Conservation (phyloP, 1,140 invertebrate species). For the Dendroctonus ponderosae region DNA sequence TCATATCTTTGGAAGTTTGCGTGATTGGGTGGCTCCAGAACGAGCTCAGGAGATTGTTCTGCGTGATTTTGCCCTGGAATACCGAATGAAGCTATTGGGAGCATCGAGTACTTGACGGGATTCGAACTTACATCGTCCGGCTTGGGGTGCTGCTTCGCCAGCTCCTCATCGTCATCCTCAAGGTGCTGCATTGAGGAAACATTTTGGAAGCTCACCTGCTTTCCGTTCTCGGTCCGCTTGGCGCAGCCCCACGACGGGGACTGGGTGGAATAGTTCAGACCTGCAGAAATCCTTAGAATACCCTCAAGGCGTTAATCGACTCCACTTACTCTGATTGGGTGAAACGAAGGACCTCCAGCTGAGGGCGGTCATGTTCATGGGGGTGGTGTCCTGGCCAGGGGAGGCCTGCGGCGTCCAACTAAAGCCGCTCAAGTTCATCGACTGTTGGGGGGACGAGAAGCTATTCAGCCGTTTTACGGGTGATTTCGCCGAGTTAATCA, state of each 20-base stretch:
- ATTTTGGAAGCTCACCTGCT: constrained; percentile 1
- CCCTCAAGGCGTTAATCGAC: neutral
- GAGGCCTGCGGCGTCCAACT: constrained; percentile 23
- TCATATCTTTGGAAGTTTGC: constrained; percentile 55
- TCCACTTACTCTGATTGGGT: constrained; percentile 43
- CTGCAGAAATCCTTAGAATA: neutral
- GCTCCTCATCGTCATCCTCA: constrained; percentile 49
- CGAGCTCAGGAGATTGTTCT: constrained; percentile 51
- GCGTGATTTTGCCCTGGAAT: too few relatives aligned
- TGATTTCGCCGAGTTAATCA: constrained; percentile 29
- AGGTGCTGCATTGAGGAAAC: constrained; percentile 12
- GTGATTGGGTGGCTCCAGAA: constrained; percentile 61
- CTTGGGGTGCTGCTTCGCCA: constrained; percentile 42
- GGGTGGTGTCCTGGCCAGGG: constrained; percentile 32
- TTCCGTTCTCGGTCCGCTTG: too few relatives aligned
- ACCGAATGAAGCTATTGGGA: neutral
- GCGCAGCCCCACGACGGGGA: too few relatives aligned
- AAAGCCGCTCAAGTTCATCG: constrained; percentile 17
- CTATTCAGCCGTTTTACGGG: constrained; percentile 1
- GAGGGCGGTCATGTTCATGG: constrained; percentile 46
- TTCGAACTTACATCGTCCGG: constrained; percentile 38
- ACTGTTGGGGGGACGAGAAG: constrained; percentile 2
- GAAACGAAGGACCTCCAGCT: constrained; percentile 46
- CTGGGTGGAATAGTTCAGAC: too few relatives aligned
- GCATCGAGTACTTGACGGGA: neutral